phyloP scores from a whole-genome alignment of 2,113 vertebrate species.

The Silurus meridionalis region DNA sequence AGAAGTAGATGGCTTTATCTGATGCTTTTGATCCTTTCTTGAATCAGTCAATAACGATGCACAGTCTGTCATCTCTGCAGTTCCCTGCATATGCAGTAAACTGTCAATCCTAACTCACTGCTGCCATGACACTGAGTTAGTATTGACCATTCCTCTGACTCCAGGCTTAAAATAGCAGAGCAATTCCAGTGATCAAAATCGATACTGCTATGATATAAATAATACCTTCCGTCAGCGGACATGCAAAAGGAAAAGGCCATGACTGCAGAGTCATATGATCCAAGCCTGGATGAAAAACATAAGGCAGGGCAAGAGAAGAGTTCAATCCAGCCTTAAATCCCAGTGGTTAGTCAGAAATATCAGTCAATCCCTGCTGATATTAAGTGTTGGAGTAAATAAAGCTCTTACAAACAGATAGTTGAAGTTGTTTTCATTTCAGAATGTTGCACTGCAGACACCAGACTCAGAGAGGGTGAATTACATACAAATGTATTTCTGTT shows the following conservation, averaged over 20 bases:
- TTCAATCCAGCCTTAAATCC: background rate
- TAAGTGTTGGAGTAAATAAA: background rate
- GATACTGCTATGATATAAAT: conserved; percentile 49
- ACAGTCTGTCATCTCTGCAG: conserved; percentile 37
- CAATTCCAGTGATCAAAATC: conserved; percentile 43
- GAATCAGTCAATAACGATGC: conserved; percentile 43
- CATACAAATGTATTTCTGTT: conserved; percentile 31
- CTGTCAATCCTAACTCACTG: conserved; percentile 13
- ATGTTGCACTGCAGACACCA: background rate
- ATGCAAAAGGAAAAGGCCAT: conserved; percentile 15
- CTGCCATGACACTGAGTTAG: conserved; percentile 31
- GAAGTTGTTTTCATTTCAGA: conserved; percentile 8
- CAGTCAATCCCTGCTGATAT: background rate
- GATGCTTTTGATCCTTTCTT: conserved; percentile 43
- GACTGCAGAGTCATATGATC: conserved; percentile 14
- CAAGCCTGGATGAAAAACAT: background rate
- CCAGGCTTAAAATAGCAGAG: conserved; percentile 39
- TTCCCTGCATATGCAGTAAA: conserved; percentile 15
- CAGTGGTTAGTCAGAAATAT: conserved; percentile 4
- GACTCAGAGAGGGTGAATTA: conserved; percentile 35
- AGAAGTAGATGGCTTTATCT: conserved; percentile 30
- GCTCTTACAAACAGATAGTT: conserved; percentile 4
- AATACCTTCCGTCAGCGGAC: conserved; percentile 27
- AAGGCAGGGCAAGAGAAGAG: background rate
- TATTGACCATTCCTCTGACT: conserved; percentile 47